These are phyloP conservation scores for Diabrotica virgifera DNA, from an alignment of 1,140 invertebrate species.

Conservation along the genomic window DNA sequence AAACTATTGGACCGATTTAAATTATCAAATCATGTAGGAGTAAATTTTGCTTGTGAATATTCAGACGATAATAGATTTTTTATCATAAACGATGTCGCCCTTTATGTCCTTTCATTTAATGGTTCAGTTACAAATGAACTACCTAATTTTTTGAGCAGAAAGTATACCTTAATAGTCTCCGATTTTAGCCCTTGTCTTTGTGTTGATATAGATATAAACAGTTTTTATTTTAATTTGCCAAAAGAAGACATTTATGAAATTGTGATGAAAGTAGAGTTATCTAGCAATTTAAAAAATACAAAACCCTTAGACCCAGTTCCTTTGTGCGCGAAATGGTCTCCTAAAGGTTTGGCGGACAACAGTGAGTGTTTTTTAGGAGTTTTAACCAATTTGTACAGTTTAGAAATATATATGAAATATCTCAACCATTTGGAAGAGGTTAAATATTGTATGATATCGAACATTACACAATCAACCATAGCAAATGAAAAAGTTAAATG, in stretches of 20 bases:
- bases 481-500: constrained; percentile 23
- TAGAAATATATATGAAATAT: constrained; percentile 31
- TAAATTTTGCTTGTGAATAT: constrained; percentile 28
- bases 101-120: constrained; percentile 28
- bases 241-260: constrained; percentile 30
- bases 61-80: constrained; percentile 30
- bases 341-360: constrained; percentile 24
- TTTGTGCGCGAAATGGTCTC: constrained; percentile 30
- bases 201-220: constrained; percentile 32
- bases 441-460: constrained; percentile 27
- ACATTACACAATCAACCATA: constrained; percentile 31
- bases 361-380: constrained; percentile 29
- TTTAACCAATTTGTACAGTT: constrained; percentile 32
- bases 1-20: constrained; percentile 28
- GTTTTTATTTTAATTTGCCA: constrained; percentile 26
- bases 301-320: constrained; percentile 17
- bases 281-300: constrained; percentile 22
- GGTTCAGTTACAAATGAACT: constrained; percentile 21
- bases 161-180: constrained; percentile 23
- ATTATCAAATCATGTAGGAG: constrained; percentile 14
- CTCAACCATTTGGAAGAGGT: constrained; percentile 25
- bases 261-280: constrained; percentile 21
- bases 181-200: constrained; percentile 25
- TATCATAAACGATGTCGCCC: constrained; percentile 25
- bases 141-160: constrained; percentile 20